These are phyloP conservation scores for Caenorhabditis remanei DNA, from an alignment of 1,140 invertebrate species.

Conservation along the genomic window DNA sequence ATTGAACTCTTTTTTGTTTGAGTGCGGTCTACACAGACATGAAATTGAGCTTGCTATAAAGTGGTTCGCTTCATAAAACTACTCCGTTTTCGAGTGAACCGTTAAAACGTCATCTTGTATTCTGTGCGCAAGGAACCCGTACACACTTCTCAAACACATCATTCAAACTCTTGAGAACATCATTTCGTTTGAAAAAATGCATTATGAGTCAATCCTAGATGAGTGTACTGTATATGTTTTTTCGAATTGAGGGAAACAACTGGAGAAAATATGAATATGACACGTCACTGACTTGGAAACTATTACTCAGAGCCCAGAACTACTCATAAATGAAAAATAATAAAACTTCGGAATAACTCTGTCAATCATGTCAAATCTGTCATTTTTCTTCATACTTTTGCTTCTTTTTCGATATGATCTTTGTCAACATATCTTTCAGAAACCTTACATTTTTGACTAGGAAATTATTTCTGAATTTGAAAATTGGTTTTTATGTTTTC, in stretches of 20 bases:
- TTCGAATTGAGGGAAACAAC: too few relatives aligned
- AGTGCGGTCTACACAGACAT: slow-evolving; percentile 11
- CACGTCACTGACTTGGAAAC: too few relatives aligned
- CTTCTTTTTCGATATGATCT: background rate
- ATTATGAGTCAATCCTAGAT: too few relatives aligned
- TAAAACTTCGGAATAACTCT: too few relatives aligned
- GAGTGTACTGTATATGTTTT: too few relatives aligned
- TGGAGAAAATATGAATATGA: too few relatives aligned
- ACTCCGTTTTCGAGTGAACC: background rate
- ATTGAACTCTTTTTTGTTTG: slow-evolving; percentile 53
- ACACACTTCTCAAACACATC: background rate
- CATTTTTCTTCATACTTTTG: too few relatives aligned
- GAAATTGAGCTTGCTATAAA: slow-evolving; percentile 11
- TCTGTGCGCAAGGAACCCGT: background rate
- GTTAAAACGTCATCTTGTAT: slow-evolving; percentile 47
- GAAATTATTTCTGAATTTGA: background rate
- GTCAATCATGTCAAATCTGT: too few relatives aligned
- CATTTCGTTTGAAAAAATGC: background rate
- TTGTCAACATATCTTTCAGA: background rate
- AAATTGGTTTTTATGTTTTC: background rate
- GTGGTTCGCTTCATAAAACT: slow-evolving; percentile 45
- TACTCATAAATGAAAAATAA: background rate
- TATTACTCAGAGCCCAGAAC: background rate
- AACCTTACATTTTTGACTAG: background rate
- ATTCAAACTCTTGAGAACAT: background rate